A percentile compares a stretch with the other conserved stretches of the same genome.
Conservation (phyloP, 1,140 invertebrate genomes). For the Nephila pilipes region DNA sequence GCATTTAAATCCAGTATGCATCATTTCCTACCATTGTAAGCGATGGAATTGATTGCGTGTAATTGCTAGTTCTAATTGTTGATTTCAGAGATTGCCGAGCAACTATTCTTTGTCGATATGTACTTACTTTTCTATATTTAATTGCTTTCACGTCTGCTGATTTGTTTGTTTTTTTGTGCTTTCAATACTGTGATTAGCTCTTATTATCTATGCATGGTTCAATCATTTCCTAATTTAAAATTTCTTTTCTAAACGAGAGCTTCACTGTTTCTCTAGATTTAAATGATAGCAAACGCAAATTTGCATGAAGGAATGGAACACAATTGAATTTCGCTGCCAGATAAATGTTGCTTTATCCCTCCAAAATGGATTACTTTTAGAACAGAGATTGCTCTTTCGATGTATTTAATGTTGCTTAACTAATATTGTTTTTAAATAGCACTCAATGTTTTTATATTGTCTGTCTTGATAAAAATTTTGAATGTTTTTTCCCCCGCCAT, state of each 20-base stretch:
- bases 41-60: neutral
- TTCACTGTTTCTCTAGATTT: neutral
- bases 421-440: no score
- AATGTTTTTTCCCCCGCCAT: no score
- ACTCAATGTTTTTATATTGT: no score
- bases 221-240: neutral
- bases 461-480: no score
- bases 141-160: neutral
- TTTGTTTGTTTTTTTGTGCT: neutral
- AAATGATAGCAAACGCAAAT: neutral
- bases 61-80: slow-evolving; percentile 7
- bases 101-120: neutral
- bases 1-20: neutral
- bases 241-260: neutral
- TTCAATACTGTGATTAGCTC: neutral
- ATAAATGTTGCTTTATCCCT: no score
- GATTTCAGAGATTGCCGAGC: neutral
- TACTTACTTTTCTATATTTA: neutral
- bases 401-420: no score
- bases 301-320: no score
- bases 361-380: no score
- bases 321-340: no score
- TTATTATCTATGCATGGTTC: neutral
- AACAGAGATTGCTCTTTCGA: no score
- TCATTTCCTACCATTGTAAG: neutral